phyloP scores from a whole-genome alignment of 1,140 invertebrate species.

The Megalonaias nervosa region DNA sequence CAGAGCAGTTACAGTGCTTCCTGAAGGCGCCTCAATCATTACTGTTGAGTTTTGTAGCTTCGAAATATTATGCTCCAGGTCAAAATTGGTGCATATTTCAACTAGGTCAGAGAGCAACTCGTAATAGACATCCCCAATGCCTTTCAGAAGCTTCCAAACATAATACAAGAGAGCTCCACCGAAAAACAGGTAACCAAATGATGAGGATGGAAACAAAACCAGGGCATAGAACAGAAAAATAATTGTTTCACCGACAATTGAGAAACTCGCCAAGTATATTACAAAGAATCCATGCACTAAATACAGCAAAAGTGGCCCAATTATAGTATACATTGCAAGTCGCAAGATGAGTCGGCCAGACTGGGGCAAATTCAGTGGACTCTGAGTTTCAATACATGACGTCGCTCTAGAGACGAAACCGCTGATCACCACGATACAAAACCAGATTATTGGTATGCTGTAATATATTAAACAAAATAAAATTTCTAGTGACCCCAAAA shows the following conservation, averaged over 20 bases:
- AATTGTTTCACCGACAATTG: conserved; percentile 14
- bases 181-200: conserved; percentile 31
- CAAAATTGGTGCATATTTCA: conserved; percentile 10
- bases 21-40: not conserved
- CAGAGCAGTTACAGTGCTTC: conserved; percentile 1
- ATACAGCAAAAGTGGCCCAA: not conserved
- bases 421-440: not conserved
- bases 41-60: conserved; percentile 6
- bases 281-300: conserved; percentile 16
- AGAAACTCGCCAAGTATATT: conserved; percentile 13
- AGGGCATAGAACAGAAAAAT: conserved; percentile 14
- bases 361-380: not conserved
- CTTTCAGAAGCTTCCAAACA: conserved; percentile 16
- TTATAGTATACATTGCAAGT: not conserved
- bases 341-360: not conserved
- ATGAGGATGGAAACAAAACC: conserved; percentile 15
- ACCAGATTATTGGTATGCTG: conserved; percentile 5
- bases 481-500: not conserved
- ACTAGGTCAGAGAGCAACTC: conserved; percentile 20
- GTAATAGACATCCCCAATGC: conserved; percentile 9
- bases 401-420: not conserved
- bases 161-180: conserved; percentile 19
- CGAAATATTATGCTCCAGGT: conserved; percentile 1
- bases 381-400: not conserved
- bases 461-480: not conserved